Conservation (phyloP, 1,140 invertebrate species). For the Trinorchestia longiramus region DNA sequence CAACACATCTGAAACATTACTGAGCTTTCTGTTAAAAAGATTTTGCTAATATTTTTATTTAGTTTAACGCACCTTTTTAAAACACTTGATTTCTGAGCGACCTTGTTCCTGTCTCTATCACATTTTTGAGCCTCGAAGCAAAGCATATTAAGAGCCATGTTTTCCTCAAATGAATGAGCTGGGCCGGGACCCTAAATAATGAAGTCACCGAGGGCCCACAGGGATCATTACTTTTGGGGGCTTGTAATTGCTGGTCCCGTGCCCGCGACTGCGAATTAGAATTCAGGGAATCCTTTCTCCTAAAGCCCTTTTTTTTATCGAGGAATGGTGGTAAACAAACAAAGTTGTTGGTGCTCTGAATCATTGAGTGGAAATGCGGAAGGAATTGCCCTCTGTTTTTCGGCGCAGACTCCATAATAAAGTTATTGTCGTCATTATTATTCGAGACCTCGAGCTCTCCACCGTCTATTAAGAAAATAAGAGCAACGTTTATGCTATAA, state of each 20-base stretch:
- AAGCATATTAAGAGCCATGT: background rate
- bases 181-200: background rate
- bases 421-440: background rate
- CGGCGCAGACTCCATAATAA: background rate
- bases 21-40: no score
- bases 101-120: background rate
- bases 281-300: background rate
- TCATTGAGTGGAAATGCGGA: background rate
- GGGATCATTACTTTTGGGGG: background rate
- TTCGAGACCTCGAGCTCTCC: background rate
- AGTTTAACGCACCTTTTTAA: no score
- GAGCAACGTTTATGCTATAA: background rate
- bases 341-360: background rate
- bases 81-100: background rate
- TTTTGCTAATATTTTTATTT: no score
- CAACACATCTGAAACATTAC: no score
- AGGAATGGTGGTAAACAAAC: constrained; percentile 20
- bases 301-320: constrained; percentile 1
- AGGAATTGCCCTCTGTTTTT: background rate
- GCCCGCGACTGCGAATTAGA: constrained; percentile 15
- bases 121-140: background rate
- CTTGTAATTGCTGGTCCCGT: constrained; percentile 16
- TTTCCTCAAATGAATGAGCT: background rate
- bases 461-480: background rate
- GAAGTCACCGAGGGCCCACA: background rate